Evolutionary conservation across 2,797 vertebrate species (phyloP).

Genomic region (Notamacropus eugenii): DNA sequence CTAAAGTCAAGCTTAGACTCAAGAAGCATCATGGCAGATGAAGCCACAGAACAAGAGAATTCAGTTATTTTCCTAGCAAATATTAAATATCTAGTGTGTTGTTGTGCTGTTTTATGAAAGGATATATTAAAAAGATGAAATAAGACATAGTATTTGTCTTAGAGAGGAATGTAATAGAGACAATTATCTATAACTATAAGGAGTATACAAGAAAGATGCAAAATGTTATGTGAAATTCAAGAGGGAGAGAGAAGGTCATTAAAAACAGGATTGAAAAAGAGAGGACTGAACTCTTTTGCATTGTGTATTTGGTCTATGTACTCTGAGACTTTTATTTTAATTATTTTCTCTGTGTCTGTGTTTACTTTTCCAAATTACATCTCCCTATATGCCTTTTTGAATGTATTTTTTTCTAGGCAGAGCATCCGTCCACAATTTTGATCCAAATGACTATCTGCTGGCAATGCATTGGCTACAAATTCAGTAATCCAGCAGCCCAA

Average conservation of each 20-base stretch:
- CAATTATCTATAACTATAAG: neutral
- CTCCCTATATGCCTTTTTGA: neutral
- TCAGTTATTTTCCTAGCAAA: neutral
- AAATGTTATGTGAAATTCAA: neutral
- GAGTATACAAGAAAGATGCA: neutral
- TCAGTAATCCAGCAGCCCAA: neutral
- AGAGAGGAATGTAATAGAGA: neutral
- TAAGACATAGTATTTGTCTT: neutral
- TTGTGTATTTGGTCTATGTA: neutral
- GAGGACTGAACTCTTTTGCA: neutral
- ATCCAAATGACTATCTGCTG: neutral
- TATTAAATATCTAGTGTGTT: neutral
- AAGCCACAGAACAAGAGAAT: neutral
- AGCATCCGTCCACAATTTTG: neutral
- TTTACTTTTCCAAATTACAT: neutral
- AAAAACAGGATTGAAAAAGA: neutral
- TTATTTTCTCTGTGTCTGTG: neutral
- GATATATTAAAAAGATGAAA: neutral
- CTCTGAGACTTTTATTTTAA: conserved; percentile 12
- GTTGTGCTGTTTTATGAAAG: neutral
- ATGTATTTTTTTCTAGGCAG: neutral
- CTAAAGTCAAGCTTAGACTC: neutral
- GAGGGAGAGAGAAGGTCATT: neutral
- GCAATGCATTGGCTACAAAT: neutral
- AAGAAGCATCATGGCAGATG: neutral